A percentile compares a stretch with the other conserved stretches of the same genome.
phyloP scores from a whole-genome alignment of 2,888 invertebrate species.

The Drosophila rellima region DNA sequence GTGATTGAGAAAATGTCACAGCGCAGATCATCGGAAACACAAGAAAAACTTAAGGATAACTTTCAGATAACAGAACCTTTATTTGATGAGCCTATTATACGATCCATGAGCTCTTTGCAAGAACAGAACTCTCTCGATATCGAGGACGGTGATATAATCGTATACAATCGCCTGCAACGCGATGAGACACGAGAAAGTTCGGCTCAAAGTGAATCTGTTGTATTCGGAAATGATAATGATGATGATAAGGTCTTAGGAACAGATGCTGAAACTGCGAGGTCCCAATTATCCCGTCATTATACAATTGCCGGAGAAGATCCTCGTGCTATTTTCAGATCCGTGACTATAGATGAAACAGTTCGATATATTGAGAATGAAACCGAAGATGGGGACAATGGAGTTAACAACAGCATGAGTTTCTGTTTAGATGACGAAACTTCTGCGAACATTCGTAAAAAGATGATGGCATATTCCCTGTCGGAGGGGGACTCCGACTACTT shows the following conservation, averaged over 20 bases:
- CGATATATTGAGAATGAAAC: conserved; percentile 57
- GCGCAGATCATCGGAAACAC: conserved; percentile 65
- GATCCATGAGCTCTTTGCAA: conserved; percentile 67
- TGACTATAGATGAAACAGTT: conserved; percentile 71
- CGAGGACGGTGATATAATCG: conserved; percentile 77
- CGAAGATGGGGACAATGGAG: conserved; percentile 13
- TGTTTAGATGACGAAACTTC: conserved; percentile 78
- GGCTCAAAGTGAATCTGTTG: conserved; percentile 76
- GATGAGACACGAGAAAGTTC: conserved; percentile 78
- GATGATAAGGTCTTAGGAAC: conserved; percentile 18
- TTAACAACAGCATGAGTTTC: conserved; percentile 60
- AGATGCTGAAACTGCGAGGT: conserved; percentile 45
- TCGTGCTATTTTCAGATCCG: conserved; percentile 65
- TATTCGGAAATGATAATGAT: conserved; percentile 61
- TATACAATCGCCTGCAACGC: conserved; percentile 66
- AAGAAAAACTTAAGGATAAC: conserved; percentile 20
- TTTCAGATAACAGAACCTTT: conserved; percentile 36
- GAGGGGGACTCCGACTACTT: conserved; percentile 84
- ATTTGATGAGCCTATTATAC: conserved; percentile 70
- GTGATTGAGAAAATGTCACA: conserved; percentile 77
- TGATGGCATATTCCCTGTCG: conserved; percentile 83
- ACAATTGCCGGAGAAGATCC: conserved; percentile 71
- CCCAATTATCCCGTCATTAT: conserved; percentile 68
- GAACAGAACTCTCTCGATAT: conserved; percentile 61
- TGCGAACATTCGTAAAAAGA: conserved; percentile 82